Evolutionary conservation across 2,797 vertebrate species (phyloP).

Genomic region (Parauchenoglanis punctatus): DNA sequence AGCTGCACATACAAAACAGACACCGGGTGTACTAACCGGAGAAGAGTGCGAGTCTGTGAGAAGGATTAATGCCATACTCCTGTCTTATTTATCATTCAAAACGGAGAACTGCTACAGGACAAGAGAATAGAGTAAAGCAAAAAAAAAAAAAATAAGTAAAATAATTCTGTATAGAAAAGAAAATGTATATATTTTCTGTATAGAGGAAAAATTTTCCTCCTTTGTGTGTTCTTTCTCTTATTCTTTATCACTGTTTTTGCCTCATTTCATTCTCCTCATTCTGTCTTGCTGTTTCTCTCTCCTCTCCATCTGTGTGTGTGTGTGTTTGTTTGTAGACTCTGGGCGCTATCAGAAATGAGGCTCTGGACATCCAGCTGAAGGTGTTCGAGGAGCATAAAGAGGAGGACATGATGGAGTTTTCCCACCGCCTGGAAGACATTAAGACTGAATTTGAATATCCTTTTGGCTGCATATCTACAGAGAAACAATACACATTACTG

Average conservation of each 20-base stretch:
- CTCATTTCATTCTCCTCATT: background rate
- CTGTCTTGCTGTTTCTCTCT: background rate
- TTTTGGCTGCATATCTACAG: conserved; percentile 66
- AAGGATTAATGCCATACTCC: conserved; percentile 49
- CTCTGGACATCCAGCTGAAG: conserved; percentile 95
- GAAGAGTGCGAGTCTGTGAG: conserved; percentile 39
- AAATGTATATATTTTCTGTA: no score
- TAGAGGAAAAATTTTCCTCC: conserved; percentile 21
- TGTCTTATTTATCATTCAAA: conserved; percentile 61
- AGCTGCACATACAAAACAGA: conserved; percentile 48
- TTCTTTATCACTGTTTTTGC: background rate
- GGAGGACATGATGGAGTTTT: conserved; percentile 95
- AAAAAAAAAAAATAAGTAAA: background rate
- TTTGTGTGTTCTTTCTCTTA: conserved; percentile 4
- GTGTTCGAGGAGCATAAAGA: conserved; percentile 97
- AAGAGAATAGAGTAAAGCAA: conserved; percentile 21
- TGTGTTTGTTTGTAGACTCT: conserved; percentile 74
- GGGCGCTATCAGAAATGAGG: conserved; percentile 84
- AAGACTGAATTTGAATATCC: conserved; percentile 96
- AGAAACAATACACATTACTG: background rate
- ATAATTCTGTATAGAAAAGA: conserved; percentile 14
- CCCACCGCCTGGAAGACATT: conserved; percentile 93
- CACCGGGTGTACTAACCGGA: conserved; percentile 44
- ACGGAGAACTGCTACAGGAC: conserved; percentile 37
- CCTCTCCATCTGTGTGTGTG: background rate